A percentile compares a stretch with the other conserved stretches of the same genome.
Conservation (phyloP, 2,888 invertebrate species). For the Sphaerophoria rueppellii region DNA sequence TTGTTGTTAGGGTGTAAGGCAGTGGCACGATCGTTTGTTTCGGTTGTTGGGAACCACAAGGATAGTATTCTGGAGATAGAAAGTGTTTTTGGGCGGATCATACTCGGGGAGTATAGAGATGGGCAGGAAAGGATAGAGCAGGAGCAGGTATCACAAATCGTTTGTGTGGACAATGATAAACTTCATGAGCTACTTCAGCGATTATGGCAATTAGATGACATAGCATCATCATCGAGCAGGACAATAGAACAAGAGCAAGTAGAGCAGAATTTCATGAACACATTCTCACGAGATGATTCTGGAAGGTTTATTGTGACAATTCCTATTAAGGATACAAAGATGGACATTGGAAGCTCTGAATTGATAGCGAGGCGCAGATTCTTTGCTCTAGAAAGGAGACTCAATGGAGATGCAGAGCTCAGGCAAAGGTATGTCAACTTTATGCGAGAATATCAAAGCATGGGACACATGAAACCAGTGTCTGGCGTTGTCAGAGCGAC, state of each 20-base stretch:
- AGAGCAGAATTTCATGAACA: conserved; percentile 14
- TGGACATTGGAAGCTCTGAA: conserved; percentile 10
- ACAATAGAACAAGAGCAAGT: conserved; percentile 27
- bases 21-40: background rate
- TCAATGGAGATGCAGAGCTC: background rate
- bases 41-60: background rate
- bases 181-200: background rate
- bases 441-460: conserved; percentile 13
- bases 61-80: background rate
- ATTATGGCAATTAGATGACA: conserved; percentile 17
- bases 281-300: conserved; percentile 1
- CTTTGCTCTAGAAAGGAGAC: conserved; percentile 4
- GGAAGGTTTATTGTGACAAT: background rate
- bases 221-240: background rate
- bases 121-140: background rate
- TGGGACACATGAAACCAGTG: conserved; percentile 2
- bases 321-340: background rate
- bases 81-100: background rate
- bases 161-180: background rate
- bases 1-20: background rate
- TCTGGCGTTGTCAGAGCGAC: background rate
- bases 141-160: background rate
- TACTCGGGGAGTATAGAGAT: background rate
- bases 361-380: background rate
- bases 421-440: background rate